Base-by-base conservation (phyloP, 2,888 invertebrate species). In the Panzeria rudis region DNA sequence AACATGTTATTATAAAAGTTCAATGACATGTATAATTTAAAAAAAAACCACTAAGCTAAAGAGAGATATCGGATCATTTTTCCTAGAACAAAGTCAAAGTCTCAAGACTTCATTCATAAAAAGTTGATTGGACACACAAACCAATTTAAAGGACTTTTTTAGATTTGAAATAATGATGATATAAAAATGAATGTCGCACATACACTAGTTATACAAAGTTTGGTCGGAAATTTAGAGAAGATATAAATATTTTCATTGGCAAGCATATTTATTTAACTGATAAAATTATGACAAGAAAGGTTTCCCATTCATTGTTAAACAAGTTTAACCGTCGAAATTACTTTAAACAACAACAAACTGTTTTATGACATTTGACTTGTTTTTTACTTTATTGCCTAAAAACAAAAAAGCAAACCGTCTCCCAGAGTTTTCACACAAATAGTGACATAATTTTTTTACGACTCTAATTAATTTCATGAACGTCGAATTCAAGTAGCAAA, bases 1-100 rank as follows among this genome's bases (percentile, higher is more conserved):
- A 76, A 68, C 68, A 69, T 83, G 73, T 83, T 23, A 20, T 23
- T 38, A 23, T 23, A 13, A 38, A 13, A 61, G 61, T 44, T 29
- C 47, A 50, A 61, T 61, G 72, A 72, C 72, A 29, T 17, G 9
- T 4, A 29, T 29, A 29, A 29, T 23, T 41, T 50, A 3, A 15
- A 50, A 11, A 38, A 11, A 35, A 35, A 17, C 9, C 32, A n/a
- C n/a, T n/a, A 25, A 20, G 17, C 1, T 9, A 9, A 52, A 13
- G 8, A 25, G 13, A 25, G 17, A 1, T 47, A 11, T 29, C 64
- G n/a, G 3, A 2, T 32, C 3, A 15, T 56, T 56, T 29, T 23
- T 13, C n/a, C 13, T 56, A 13, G 54, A 2, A 20, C 20, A 20
- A 11, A 6, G 3, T 3, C 20, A 9, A 20, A 20, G 9, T 3